Evolutionary conservation across 2,113 vertebrate genomes (phyloP).

Genomic region (Choloepus hoffmanni): DNA sequence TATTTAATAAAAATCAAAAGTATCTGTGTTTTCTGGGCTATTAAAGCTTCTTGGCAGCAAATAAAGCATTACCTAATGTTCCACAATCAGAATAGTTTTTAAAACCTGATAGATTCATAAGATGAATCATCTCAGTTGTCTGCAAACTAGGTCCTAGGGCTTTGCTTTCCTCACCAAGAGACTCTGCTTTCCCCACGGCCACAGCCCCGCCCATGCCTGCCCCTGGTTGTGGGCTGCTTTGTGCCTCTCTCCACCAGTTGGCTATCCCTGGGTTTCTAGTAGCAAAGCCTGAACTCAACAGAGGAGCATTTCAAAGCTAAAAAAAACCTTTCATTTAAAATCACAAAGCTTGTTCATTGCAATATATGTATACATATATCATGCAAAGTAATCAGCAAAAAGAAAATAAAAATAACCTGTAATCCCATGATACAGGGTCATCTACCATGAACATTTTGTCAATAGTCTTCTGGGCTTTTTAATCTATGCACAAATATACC

Average conservation of each 20-base stretch:
- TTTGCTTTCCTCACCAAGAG: neutral
- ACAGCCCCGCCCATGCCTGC: neutral
- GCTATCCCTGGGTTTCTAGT: neutral
- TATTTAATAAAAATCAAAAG: neutral
- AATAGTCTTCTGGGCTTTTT: neutral
- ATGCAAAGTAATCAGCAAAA: neutral
- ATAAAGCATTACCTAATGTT: neutral
- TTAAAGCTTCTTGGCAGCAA: neutral
- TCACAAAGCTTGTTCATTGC: neutral
- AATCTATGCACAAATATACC: neutral
- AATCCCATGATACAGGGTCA: neutral
- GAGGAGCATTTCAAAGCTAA: neutral
- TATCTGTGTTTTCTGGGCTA: neutral
- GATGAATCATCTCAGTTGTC: neutral
- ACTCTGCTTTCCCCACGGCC: neutral
- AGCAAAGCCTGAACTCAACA: neutral
- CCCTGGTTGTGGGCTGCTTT: neutral
- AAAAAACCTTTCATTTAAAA: neutral
- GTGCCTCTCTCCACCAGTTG: neutral
- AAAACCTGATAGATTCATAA: neutral
- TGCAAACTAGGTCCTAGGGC: neutral
- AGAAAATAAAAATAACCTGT: neutral
- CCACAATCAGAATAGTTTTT: neutral
- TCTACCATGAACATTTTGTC: neutral
- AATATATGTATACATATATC: neutral